Base-by-base conservation (phyloP, 2,113 vertebrate species). In the Dryoscopus gambensis region DNA sequence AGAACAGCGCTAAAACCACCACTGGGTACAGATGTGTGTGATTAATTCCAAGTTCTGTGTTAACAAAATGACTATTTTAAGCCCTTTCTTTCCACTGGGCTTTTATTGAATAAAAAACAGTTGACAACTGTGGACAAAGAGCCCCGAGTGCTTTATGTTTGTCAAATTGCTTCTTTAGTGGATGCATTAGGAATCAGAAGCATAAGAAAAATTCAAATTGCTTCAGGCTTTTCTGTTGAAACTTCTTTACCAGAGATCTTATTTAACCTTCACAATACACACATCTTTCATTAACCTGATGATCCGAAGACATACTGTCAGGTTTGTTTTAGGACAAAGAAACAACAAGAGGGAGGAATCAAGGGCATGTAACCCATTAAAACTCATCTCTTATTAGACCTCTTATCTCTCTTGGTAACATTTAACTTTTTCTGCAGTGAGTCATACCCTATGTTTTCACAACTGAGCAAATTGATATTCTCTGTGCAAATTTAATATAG, bases 61-160 rank as follows among this genome's bases (percentile, higher is more conserved):
- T 96, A 91, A 96, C 79, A 86, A 94, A 92, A 93, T 67, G 53
- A 80, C 89, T 97, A 49, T 93, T 95, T 96, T 87, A 95, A 94
- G 89, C 57, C 53, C 13, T 82, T 86, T 84, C 73, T 95, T 92
- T 96, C 89, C 73, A 69, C 73, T 79, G 76, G 79, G 79, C 55
- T 96, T 90, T 90, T 82, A 86, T 33, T 3, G 13, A 95, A 84
- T 60, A 93, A 90, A 91, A 93, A 79, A 0, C n/a, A 42, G 84
- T 96, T 89, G 96, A 94, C 95, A 96, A 95, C 46, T 73, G 44
- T 65, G 84, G 90, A 93, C 75, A 91, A 93, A 95, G 93, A 82
- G 64, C 90, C 67, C 59, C 5, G 5, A 90, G 89, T 0, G 0
- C 63, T 91, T 91, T 86, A 15, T 88, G 73, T 77, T 79, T 69